Evolutionary conservation across 2,113 vertebrate genomes (phyloP).

Genomic region (Petaurus breviceps): DNA sequence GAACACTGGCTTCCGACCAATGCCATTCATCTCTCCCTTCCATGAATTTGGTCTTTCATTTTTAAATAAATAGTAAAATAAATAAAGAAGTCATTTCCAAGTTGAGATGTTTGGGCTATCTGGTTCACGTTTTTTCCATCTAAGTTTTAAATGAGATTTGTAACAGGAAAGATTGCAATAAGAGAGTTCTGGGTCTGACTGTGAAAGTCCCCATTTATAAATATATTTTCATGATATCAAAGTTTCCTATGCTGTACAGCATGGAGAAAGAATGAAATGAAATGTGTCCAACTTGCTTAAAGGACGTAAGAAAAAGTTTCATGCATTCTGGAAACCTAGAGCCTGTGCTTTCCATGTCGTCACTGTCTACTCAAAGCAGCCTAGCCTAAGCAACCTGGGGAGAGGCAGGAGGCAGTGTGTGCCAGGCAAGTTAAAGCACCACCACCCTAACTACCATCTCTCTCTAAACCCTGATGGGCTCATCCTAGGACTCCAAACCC

Average conservation of each 20-base stretch:
- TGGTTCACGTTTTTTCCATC: background rate
- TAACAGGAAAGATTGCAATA: background rate
- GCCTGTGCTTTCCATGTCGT: background rate
- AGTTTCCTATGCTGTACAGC: background rate
- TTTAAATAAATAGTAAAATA: background rate
- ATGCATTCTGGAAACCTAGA: background rate
- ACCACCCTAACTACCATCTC: background rate
- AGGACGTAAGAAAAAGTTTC: background rate
- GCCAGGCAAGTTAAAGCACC: background rate
- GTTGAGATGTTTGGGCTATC: background rate
- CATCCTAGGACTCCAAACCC: background rate
- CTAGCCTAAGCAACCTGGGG: background rate
- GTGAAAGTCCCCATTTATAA: background rate
- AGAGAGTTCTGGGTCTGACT: background rate
- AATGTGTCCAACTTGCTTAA: background rate
- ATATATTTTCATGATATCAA: background rate
- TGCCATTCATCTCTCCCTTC: background rate
- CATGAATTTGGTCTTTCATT: background rate
- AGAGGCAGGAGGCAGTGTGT: background rate
- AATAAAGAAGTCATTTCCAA: background rate
- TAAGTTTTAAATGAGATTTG: background rate
- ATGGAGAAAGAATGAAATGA: background rate
- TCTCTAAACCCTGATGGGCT: background rate
- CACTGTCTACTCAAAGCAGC: background rate
- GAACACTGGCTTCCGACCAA: background rate